phyloP scores from a whole-genome alignment of 2,797 vertebrate species.

The Sternarchorhynchus goeldii region DNA sequence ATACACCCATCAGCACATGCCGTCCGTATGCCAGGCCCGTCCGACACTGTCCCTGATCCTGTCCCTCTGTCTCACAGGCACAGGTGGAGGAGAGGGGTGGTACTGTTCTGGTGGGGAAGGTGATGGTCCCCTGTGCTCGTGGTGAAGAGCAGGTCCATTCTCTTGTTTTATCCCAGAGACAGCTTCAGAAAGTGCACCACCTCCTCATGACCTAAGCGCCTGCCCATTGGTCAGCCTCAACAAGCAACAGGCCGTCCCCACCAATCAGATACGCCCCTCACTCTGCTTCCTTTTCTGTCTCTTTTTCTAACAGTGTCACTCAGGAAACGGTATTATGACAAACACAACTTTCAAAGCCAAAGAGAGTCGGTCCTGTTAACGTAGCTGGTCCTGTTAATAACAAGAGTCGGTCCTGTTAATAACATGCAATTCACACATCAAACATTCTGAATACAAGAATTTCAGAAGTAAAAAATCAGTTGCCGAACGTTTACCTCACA shows the following conservation, averaged over 20 bases:
- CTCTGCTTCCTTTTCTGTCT: constrained; percentile 10
- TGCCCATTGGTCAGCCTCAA: not conserved
- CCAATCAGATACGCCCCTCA: constrained; percentile 37
- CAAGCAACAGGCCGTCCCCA: constrained; percentile 8
- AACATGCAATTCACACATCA: not conserved
- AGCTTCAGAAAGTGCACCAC: constrained; percentile 80
- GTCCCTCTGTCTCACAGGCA: constrained; percentile 60
- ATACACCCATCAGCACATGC: not conserved
- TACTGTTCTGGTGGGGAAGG: constrained; percentile 80
- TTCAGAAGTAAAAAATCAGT: not conserved
- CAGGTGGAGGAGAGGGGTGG: constrained; percentile 81
- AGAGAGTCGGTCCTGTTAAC: constrained; percentile 23
- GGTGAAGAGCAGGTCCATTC: constrained; percentile 85
- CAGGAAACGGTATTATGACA: constrained; percentile 32
- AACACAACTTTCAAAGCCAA: constrained; percentile 41
- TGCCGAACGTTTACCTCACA: constrained; percentile 1
- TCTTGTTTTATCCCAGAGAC: constrained; percentile 83
- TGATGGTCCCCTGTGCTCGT: constrained; percentile 81
- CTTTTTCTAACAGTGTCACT: not conserved
- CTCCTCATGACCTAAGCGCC: constrained; percentile 75
- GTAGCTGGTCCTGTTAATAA: not conserved
- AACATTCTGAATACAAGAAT: not conserved
- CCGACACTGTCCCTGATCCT: not conserved
- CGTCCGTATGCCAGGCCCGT: not conserved
- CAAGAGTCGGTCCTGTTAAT: not conserved